phyloP scores from a whole-genome alignment of 2,113 vertebrate species.

The Tachysurus vachellii region DNA sequence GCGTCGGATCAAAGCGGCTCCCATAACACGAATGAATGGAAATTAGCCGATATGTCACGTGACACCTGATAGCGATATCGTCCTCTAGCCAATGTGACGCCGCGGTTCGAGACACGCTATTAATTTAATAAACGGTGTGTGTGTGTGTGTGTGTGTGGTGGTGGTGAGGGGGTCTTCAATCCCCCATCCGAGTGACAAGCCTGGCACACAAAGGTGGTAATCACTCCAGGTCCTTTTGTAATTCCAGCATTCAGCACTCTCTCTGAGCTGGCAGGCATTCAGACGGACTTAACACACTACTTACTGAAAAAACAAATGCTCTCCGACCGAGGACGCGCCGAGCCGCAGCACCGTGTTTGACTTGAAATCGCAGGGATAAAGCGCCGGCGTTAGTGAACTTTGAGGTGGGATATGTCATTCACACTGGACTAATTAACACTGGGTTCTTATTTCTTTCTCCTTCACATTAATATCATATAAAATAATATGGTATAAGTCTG shows the following conservation, averaged over 20 bases:
- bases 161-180: background rate
- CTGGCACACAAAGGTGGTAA: conserved; percentile 43
- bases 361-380: conserved; percentile 68
- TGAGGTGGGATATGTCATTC: conserved; percentile 65
- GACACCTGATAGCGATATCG: background rate
- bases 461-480: conserved; percentile 66
- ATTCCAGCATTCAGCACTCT: conserved; percentile 40
- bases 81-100: background rate
- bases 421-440: conserved; percentile 67
- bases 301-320: conserved; percentile 41
- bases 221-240: conserved; percentile 49
- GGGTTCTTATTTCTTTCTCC: conserved; percentile 45
- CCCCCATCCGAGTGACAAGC: conserved; percentile 35
- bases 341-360: conserved; percentile 51
- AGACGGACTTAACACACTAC: conserved; percentile 42
- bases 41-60: background rate
- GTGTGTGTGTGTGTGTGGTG: too few species aligned
- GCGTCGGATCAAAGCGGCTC: background rate
- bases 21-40: background rate
- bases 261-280: conserved; percentile 36
- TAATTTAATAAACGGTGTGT: conserved; percentile 1
- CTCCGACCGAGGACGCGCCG: conserved; percentile 27
- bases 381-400: conserved; percentile 69
- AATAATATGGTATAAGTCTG: conserved; percentile 68
- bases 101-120: background rate